Conservation (phyloP, 1,140 invertebrate genomes). For the Gryllus bimaculatus region DNA sequence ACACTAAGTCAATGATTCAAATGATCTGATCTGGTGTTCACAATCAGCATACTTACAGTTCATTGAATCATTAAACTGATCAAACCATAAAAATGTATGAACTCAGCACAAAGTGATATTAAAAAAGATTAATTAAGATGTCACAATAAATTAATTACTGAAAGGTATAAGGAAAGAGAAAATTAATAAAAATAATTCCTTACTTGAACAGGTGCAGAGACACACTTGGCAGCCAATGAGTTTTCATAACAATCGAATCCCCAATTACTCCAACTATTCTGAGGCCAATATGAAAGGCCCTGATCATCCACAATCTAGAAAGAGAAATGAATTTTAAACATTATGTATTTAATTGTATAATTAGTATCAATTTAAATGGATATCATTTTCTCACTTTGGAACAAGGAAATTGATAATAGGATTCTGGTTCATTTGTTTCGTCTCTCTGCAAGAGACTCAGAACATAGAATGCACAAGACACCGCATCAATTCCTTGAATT, state of each 20-base stretch:
- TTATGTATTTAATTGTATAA: neutral
- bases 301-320: neutral
- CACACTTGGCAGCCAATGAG: neutral
- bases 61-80: no score
- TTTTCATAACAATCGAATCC: neutral
- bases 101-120: no score
- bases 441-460: neutral
- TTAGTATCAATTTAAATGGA: neutral
- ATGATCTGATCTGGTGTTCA: no score
- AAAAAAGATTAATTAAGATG: no score
- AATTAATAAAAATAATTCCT: neutral
- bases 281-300: neutral
- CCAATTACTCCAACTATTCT: constrained; percentile 1
- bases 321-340: neutral
- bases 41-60: no score
- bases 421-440: neutral
- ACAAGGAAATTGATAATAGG: neutral
- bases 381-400: neutral
- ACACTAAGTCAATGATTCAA: no score
- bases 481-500: neutral
- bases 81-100: no score
- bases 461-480: neutral
- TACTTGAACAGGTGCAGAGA: neutral
- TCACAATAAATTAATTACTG: no score
- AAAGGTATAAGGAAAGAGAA: no score